Conservation (phyloP, 2,888 invertebrate species). For the Chorisops tibialis region DNA sequence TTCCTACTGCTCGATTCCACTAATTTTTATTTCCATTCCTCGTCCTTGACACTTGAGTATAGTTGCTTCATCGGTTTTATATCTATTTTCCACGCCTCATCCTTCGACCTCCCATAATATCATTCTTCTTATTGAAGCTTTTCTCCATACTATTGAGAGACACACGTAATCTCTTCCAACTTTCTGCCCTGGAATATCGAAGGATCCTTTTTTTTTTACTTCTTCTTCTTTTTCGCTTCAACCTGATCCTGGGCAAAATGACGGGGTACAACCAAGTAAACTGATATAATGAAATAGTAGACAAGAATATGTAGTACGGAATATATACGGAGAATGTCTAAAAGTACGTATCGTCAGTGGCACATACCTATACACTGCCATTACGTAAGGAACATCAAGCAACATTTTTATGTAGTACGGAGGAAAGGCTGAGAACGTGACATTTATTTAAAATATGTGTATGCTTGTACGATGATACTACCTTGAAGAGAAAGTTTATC, state of each 20-base stretch:
- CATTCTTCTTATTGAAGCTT: too few species aligned
- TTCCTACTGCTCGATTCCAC: too few species aligned
- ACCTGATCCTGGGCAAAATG: too few species aligned
- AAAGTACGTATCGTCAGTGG: not conserved
- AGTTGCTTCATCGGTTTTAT: too few species aligned
- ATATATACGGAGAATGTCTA: not conserved
- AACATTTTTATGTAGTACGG: constrained; percentile 7
- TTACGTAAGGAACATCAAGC: constrained; percentile 10
- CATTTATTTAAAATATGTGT: constrained; percentile 28
- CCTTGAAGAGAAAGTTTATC: constrained; percentile 13
- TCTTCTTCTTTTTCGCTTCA: too few species aligned
- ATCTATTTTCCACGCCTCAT: too few species aligned
- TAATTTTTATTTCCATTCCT: too few species aligned
- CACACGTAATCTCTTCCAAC: constrained; percentile 11
- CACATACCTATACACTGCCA: constrained; percentile 5
- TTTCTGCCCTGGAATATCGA: constrained; percentile 1
- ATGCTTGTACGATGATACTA: constrained; percentile 18
- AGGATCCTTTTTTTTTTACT: not conserved
- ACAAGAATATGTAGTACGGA: not conserved
- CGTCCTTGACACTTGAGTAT: too few species aligned
- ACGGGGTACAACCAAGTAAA: not conserved
- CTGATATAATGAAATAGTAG: constrained; percentile 9
- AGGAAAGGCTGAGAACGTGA: constrained; percentile 17
- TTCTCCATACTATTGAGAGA: not conserved
- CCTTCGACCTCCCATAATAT: too few species aligned